Conservation (phyloP, 2,888 invertebrate species). For the Coecobrya sp. region DNA sequence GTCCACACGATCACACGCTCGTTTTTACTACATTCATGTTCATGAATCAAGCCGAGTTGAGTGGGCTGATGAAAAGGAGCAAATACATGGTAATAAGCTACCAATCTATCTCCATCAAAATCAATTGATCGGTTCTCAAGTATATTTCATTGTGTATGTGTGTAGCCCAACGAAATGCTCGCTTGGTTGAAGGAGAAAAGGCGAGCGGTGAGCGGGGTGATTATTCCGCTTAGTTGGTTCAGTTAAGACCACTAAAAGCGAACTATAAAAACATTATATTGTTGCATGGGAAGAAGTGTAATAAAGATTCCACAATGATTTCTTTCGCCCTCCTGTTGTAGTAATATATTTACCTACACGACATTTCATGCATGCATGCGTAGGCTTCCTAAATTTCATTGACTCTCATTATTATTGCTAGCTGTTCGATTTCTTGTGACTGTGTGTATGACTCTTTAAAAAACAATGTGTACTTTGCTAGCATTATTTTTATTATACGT, state of each 20-base stretch:
- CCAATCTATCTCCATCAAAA: constrained; percentile 77
- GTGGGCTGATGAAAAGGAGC: constrained; percentile 64
- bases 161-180: background rate
- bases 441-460: background rate
- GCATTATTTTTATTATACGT: constrained; percentile 20
- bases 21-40: constrained; percentile 26
- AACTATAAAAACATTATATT: constrained; percentile 39
- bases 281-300: background rate
- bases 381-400: constrained; percentile 40
- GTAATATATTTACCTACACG: constrained; percentile 27
- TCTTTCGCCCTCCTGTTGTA: constrained; percentile 5
- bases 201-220: constrained; percentile 40
- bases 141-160: constrained; percentile 22
- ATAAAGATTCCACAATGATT: constrained; percentile 28
- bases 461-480: constrained; percentile 55
- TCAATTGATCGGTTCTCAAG: constrained; percentile 66
- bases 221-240: constrained; percentile 56
- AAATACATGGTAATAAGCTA: constrained; percentile 69
- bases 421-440: constrained; percentile 1
- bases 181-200: constrained; percentile 24
- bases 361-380: constrained; percentile 43
- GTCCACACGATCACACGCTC: background rate
- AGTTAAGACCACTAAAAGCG: constrained; percentile 56
- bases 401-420: constrained; percentile 46
- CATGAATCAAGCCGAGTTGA: constrained; percentile 66